A percentile compares a stretch with the other conserved stretches of the same genome.
phyloP scores from a whole-genome alignment of 2,888 invertebrate species.

The Quadriops clusia region DNA sequence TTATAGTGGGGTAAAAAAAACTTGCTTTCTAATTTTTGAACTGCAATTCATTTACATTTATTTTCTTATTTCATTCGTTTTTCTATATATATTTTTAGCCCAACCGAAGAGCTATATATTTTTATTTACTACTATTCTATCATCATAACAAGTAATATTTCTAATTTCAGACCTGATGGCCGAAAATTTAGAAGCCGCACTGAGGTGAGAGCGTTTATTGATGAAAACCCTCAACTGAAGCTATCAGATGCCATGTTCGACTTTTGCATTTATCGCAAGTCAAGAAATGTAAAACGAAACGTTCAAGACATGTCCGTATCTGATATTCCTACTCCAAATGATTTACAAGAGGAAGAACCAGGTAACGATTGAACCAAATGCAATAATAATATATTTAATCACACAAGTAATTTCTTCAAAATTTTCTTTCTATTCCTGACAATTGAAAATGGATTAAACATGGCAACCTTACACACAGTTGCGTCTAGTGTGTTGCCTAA shows the following conservation, averaged over 20 bases:
- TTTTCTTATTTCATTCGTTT: conserved; percentile 1
- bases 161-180: conserved; percentile 42
- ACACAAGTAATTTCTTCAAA: too few relatives aligned
- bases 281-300: conserved; percentile 20
- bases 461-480: too few relatives aligned
- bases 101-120: background rate
- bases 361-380: too few relatives aligned
- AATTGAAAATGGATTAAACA: too few relatives aligned
- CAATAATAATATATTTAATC: too few relatives aligned
- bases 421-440: too few relatives aligned
- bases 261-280: conserved; percentile 44
- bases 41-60: conserved; percentile 2
- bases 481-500: too few relatives aligned
- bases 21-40: conserved; percentile 1
- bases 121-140: background rate
- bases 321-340: too few relatives aligned
- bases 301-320: background rate
- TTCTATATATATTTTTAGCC: too few relatives aligned
- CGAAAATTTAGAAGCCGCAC: conserved; percentile 48
- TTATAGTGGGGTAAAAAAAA: conserved; percentile 49
- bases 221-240: conserved; percentile 33
- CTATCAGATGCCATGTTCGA: conserved; percentile 45
- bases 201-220: conserved; percentile 43
- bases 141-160: conserved; percentile 2
- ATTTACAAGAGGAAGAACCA: too few relatives aligned